A percentile compares a stretch with the other conserved stretches of the same genome.
phyloP scores from a whole-genome alignment of 2,797 vertebrate genomes.

The Sternotherus odoratus region DNA sequence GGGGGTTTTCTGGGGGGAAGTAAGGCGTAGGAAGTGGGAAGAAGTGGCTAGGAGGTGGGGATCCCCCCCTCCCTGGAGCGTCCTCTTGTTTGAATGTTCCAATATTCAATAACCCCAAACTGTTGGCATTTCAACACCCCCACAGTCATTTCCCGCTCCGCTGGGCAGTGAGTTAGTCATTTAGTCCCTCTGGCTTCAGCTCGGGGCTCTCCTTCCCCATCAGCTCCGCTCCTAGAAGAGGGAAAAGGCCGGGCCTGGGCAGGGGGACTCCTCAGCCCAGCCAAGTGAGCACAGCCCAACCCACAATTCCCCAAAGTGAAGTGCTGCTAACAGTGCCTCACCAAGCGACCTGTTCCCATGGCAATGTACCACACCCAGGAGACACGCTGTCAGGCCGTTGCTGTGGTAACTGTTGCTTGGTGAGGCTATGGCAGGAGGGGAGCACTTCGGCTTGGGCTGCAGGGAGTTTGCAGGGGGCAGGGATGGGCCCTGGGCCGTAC shows the following conservation, averaged over 20 bases:
- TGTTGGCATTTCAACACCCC: too few species aligned
- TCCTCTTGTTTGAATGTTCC: too few species aligned
- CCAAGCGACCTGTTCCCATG: not conserved
- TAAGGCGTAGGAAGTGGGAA: too few species aligned
- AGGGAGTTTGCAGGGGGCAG: not conserved
- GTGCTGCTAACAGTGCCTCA: not conserved
- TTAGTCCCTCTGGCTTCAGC: not conserved
- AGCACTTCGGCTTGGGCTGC: not conserved
- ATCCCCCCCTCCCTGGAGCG: too few species aligned
- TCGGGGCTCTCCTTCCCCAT: not conserved
- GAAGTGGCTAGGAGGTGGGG: too few species aligned
- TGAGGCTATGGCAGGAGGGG: too few species aligned
- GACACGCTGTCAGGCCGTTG: not conserved
- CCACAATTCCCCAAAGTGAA: too few species aligned
- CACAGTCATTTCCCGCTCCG: not conserved
- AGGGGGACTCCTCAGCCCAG: too few species aligned
- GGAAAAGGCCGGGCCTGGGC: not conserved
- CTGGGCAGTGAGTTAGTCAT: not conserved
- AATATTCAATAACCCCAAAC: too few species aligned
- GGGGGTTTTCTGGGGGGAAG: too few species aligned
- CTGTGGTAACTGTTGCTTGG: not conserved
- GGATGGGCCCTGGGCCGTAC: not conserved
- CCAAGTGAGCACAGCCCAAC: too few species aligned
- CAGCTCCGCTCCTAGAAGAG: not conserved
- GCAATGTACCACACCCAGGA: not conserved